These are phyloP conservation scores for Triplophysa dalaica DNA, from an alignment of 2,113 vertebrate species.

Conservation along the genomic window DNA sequence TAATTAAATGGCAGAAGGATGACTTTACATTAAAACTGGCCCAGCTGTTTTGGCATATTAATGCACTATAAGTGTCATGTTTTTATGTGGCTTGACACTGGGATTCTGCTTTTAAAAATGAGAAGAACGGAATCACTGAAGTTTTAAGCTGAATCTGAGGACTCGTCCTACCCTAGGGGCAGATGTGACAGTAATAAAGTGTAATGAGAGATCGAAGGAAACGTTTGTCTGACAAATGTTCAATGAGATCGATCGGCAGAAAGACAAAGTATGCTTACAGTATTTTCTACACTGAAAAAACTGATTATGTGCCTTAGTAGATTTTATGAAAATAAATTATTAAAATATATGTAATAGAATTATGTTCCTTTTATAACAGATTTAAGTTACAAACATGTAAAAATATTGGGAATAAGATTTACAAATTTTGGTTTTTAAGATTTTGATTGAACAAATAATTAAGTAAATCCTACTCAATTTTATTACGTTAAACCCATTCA, in stretches of 20 bases:
- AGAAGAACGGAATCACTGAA: conserved; percentile 21
- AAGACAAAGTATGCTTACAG: not conserved
- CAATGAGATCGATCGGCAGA: conserved; percentile 3
- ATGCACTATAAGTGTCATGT: conserved; percentile 25
- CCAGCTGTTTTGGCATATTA: conserved; percentile 42
- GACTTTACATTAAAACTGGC: conserved; percentile 36
- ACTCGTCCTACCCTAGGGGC: not conserved
- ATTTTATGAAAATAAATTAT: too few species aligned
- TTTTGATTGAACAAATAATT: too few species aligned
- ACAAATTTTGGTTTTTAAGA: too few species aligned
- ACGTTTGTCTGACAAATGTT: not conserved
- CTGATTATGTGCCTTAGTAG: too few species aligned
- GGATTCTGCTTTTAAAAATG: conserved; percentile 1
- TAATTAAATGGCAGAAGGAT: conserved; percentile 47
- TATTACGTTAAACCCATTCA: too few species aligned
- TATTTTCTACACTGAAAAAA: too few species aligned
- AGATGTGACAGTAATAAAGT: not conserved
- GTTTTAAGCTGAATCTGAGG: not conserved
- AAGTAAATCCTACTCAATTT: too few species aligned
- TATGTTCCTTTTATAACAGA: too few species aligned
- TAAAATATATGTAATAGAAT: too few species aligned
- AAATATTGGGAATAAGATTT: too few species aligned
- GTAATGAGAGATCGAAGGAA: not conserved
- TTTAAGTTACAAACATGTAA: too few species aligned
- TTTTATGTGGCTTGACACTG: conserved; percentile 30